These are phyloP conservation scores for Pyrocephalus nanus DNA, from an alignment of 2,797 vertebrate genomes.

Conservation along the genomic window DNA sequence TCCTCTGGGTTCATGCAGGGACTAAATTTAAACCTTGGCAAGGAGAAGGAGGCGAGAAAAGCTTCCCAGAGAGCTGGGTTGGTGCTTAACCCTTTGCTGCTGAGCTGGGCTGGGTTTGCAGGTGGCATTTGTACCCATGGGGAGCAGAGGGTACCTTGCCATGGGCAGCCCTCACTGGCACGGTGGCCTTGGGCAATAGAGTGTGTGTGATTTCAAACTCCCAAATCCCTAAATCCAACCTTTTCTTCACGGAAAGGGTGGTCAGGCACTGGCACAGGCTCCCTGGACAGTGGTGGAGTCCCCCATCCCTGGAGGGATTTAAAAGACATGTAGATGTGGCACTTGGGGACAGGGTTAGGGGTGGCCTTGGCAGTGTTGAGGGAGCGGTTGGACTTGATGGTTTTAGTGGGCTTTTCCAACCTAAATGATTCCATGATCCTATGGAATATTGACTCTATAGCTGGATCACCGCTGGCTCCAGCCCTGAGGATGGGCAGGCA, in stretches of 20 bases:
- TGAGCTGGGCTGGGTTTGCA: background rate
- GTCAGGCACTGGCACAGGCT: background rate
- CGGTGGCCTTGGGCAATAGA: background rate
- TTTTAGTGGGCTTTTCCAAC: background rate
- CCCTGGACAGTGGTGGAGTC: background rate
- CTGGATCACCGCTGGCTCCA: background rate
- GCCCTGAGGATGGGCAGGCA: background rate
- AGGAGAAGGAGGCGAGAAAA: background rate
- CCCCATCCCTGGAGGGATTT: background rate
- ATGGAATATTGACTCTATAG: background rate
- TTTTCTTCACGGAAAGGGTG: background rate
- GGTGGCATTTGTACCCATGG: background rate
- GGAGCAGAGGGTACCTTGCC: background rate
- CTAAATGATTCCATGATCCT: background rate
- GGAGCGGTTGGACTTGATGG: background rate
- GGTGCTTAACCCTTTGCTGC: conserved; percentile 30
- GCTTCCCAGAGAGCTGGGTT: background rate
- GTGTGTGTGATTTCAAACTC: background rate
- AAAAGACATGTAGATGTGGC: too few relatives aligned
- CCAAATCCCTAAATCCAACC: background rate
- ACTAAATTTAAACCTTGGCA: conserved; percentile 85
- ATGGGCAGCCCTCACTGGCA: accelerated
- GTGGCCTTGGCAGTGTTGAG: background rate
- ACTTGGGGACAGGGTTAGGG: background rate
- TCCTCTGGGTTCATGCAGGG: conserved; percentile 80